Base-by-base conservation (phyloP, 2,888 invertebrate genomes). In the Erebia aethiops region DNA sequence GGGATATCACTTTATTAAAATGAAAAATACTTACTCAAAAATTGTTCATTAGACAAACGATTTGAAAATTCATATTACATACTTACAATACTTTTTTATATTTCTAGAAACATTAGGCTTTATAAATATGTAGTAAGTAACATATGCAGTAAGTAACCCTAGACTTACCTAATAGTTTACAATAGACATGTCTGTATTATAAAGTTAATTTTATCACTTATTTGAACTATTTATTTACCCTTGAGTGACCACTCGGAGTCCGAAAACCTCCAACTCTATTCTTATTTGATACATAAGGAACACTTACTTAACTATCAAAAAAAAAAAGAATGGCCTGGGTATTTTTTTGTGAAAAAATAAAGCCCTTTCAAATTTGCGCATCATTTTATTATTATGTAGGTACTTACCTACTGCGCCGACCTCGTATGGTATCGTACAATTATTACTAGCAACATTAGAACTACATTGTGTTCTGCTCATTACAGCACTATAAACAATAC, bases 401-500 rank as follows among this genome's bases (percentile, higher is more conserved):
- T 49, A 49, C 21, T 2, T 14, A 21, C 14, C 54, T 52, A 68
- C 46, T 26, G 2, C n/a, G 26, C 2, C 60, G 65, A 46, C 65
- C 67, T 70, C 64, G 26, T 56, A 61, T 52, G 1, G 51, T 64
- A 68, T 65, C 54, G 54, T 51, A 18, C 61, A 56, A 11, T 72
- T 52, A 69, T 67, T 70, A 52, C 67, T 61, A 52, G 65, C 71
- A 72, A 74, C 72, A 74, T 70, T 70, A 74, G 64, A 57, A 63
- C 78, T 79, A 81, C 77, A 79, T 75, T 81, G 78, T 84, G 76
- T 77, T 79, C 75, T 79, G 79, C 77, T 81, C 80, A 78, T 78
- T 79, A 75, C 72, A 77, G 69, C 63, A 63, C 62, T 63, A 57
- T 58, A 54, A 21, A 64, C 52, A 54, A 54, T 43, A 61, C 61